Base-by-base conservation (phyloP, 2,888 invertebrate genomes). In the Eulithis prunata region DNA sequence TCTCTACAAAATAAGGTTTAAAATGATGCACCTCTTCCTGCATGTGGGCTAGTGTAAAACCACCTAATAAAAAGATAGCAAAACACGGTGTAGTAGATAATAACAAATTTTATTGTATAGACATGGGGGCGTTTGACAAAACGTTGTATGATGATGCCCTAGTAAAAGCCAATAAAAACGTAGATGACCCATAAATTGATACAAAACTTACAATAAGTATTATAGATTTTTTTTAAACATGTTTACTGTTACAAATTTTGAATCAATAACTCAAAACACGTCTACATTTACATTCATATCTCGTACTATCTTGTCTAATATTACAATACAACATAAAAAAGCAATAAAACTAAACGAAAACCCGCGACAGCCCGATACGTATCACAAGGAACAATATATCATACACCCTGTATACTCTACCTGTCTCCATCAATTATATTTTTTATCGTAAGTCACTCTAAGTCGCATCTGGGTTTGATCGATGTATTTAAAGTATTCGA, bases 351-450 rank as follows among this genome's bases (percentile, higher is more conserved):
- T 55, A 45, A 65, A 64, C 57, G 12, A 47, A 56, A 53, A n/a
- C 47, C 51, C 51, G 45, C 14, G 55, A 61, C 54, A 66, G 51
- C 53, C 41, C 54, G 71, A 72, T 71, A 62, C 55, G 61, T 68
- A 72, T 71, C 73, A 71, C 43, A 57, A 58, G 64, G 32, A 67
- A 70, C 70, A 70, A 69, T 70, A 71, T 65, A 70, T 71, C 69
- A 68, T 64, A 58, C 64, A 64, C 64, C 56, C 57, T 59, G 59
- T 64, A 55, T 61, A 66, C 64, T 59, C 45, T 62, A 89, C 88
- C 89, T 90, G 89, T 89, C 90, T 85, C 85, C 90, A 91, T 92
- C 91, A 91, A 90, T 91, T 89, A 91, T 79, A 78, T 87, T 90
- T 90, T 91, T 89, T 86, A 84, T 82, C 80, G 78, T 70, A 83